Percentiles rank a stretch among this genome's conserved stretches.
These are phyloP conservation scores for Rotaria magnacalcarata DNA, from an alignment of 2,888 invertebrate genomes.

Conservation along the genomic window DNA sequence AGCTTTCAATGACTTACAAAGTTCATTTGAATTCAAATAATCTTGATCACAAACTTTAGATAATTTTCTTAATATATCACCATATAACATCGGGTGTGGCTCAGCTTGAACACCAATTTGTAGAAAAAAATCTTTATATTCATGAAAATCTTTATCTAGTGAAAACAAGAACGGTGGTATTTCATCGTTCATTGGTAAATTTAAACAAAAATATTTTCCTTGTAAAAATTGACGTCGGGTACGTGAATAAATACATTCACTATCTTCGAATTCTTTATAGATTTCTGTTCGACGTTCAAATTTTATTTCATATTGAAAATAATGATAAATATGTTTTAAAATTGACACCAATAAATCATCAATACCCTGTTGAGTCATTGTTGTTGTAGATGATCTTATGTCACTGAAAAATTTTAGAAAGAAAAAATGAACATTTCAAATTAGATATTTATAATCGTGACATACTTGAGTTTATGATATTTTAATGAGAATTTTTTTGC, in stretches of 20 bases:
- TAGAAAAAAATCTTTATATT: conserved; percentile 41
- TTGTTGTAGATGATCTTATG: neutral
- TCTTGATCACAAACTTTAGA: conserved; percentile 45
- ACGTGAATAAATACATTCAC: conserved; percentile 40
- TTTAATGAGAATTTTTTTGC: conserved; percentile 4
- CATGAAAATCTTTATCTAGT: conserved; percentile 23
- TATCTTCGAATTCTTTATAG: conserved; percentile 38
- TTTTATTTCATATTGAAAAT: conserved; percentile 40
- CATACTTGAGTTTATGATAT: neutral
- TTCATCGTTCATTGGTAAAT: conserved; percentile 38
- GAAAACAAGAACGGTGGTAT: conserved; percentile 44
- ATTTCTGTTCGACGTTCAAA: conserved; percentile 40
- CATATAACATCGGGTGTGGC: conserved; percentile 42
- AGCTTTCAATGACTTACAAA: conserved; percentile 45
- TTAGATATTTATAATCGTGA: neutral
- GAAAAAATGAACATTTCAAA: neutral
- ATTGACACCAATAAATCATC: neutral
- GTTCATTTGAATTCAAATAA: conserved; percentile 46
- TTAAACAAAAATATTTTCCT: conserved; percentile 40
- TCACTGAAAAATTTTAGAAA: neutral
- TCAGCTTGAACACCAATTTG: conserved; percentile 41
- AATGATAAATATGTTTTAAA: conserved; percentile 35
- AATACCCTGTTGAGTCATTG: neutral
- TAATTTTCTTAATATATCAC: conserved; percentile 45
- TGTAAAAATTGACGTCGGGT: conserved; percentile 39